Percentiles rank a stretch among this genome's conserved stretches.
Evolutionary conservation across 64 coral and sea anemone species (phyloP).

Genomic region (Orbicella faveolata): DNA sequence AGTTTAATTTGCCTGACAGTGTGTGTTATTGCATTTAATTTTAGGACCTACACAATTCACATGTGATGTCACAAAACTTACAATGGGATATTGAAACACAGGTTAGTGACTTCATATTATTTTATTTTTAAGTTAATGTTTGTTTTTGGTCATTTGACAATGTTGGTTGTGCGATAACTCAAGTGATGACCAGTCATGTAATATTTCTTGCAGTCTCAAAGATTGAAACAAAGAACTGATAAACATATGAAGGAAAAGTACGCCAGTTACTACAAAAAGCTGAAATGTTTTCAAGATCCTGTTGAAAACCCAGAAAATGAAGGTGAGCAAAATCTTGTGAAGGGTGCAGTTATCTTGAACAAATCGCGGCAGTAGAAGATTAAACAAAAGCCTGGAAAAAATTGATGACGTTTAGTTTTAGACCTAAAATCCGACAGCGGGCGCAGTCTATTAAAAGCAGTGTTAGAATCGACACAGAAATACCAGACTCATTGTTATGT

Average conservation of each 20-base stretch:
- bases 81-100: slow-evolving; percentile 69
- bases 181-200: too few relatives aligned
- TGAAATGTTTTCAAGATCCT: slow-evolving; percentile 12
- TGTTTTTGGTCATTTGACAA: neutral
- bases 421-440: too few relatives aligned
- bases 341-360: neutral
- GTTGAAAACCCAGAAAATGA: neutral
- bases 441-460: too few relatives aligned
- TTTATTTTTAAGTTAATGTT: neutral
- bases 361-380: too few relatives aligned
- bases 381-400: too few relatives aligned
- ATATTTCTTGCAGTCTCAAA: slow-evolving; percentile 43
- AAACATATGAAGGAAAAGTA: slow-evolving; percentile 60
- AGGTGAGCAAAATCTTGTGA: neutral
- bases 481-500: too few relatives aligned
- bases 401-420: too few relatives aligned
- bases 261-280: slow-evolving; percentile 17
- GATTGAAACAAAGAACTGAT: slow-evolving; percentile 45
- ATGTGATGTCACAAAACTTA: slow-evolving; percentile 42
- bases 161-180: too few relatives aligned
- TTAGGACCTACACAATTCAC: slow-evolving; percentile 54
- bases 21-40: neutral
- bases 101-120: neutral
- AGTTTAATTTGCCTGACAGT: neutral
- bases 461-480: too few relatives aligned